These are phyloP conservation scores for Lathronympha strigana DNA, from an alignment of 2,888 invertebrate genomes.

Conservation along the genomic window DNA sequence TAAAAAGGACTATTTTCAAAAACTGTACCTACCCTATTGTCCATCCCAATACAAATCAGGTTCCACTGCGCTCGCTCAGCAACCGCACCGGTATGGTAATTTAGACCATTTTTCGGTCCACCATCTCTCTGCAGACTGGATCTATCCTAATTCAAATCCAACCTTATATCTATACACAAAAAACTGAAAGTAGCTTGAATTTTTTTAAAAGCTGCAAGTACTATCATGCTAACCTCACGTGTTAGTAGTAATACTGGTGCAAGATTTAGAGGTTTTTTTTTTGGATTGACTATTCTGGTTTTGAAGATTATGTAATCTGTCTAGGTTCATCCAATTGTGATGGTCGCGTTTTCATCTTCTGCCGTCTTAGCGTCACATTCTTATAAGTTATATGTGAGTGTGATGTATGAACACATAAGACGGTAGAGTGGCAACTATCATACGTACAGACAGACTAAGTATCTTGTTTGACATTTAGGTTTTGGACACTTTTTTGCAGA, in stretches of 20 bases:
- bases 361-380: too few relatives aligned
- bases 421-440: too few relatives aligned
- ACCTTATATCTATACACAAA: neutral
- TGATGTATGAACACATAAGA: too few relatives aligned
- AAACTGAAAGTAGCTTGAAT: neutral
- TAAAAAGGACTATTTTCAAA: too few relatives aligned
- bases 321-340: too few relatives aligned
- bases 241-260: neutral
- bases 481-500: too few relatives aligned
- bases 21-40: too few relatives aligned
- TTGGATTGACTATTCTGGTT: neutral
- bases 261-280: neutral
- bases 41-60: constrained; percentile 20
- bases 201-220: neutral
- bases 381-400: too few relatives aligned
- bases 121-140: constrained; percentile 1
- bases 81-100: constrained; percentile 30
- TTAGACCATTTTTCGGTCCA: constrained; percentile 20
- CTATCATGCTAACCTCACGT: constrained; percentile 15
- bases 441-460: too few relatives aligned
- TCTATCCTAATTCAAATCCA: constrained; percentile 1
- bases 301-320: constrained; percentile 6
- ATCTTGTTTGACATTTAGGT: too few relatives aligned
- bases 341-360: too few relatives aligned
- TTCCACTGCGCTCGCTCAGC: constrained; percentile 19